phyloP scores from a whole-genome alignment of 2,888 invertebrate genomes.

The Sarcophaga variegata region DNA sequence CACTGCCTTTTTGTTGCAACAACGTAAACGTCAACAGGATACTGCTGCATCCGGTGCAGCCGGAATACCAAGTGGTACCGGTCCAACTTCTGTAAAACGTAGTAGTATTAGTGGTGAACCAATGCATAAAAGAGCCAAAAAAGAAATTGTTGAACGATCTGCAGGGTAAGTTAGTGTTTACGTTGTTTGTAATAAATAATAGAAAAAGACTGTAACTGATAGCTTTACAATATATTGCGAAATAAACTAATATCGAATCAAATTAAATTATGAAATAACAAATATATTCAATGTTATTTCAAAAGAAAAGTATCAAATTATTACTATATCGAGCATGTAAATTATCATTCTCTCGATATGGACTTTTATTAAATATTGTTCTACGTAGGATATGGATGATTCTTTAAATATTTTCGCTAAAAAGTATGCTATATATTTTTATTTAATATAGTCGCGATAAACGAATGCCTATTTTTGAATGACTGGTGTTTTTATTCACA shows the following conservation, averaged over 20 bases:
- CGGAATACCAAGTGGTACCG: constrained; percentile 57
- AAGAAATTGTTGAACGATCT: constrained; percentile 78
- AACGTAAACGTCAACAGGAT: constrained; percentile 80
- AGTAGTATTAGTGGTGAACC: constrained; percentile 75
- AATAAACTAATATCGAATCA: constrained; percentile 38
- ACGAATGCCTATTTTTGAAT: background rate
- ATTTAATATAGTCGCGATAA: background rate
- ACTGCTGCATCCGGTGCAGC: constrained; percentile 55
- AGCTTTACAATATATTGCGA: constrained; percentile 14
- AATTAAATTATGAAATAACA: constrained; percentile 8
- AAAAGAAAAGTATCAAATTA: background rate
- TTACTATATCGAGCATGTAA: background rate
- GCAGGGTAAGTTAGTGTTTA: constrained; percentile 71
- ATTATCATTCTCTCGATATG: too few relatives aligned
- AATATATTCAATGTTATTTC: background rate
- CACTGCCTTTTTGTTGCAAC: constrained; percentile 79
- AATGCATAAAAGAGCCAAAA: constrained; percentile 80
- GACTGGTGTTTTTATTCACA: too few relatives aligned
- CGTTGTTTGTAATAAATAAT: background rate
- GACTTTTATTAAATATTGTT: too few relatives aligned
- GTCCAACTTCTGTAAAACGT: constrained; percentile 73
- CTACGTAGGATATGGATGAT: background rate
- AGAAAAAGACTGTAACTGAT: constrained; percentile 42
- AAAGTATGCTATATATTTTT: background rate
- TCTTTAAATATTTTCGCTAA: background rate